phyloP scores from a whole-genome alignment of 2,888 invertebrate genomes.

The Venustoraphidia nigricollis region DNA sequence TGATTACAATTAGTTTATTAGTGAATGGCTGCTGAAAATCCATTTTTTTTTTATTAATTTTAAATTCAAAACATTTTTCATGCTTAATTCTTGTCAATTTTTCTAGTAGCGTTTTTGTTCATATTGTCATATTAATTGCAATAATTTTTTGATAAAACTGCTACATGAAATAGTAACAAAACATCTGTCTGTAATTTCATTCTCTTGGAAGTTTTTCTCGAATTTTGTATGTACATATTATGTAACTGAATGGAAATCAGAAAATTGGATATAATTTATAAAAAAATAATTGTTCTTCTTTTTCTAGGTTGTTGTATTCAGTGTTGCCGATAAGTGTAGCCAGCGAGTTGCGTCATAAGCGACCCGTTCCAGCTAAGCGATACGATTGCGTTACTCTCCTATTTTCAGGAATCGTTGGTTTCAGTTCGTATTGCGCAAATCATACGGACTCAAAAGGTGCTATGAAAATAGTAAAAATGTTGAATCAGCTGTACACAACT shows the following conservation, averaged over 20 bases:
- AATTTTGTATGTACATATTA: too few relatives aligned
- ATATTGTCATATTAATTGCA: too few relatives aligned
- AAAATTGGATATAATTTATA: background rate
- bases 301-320: slow-evolving; percentile 73
- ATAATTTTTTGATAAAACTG: background rate
- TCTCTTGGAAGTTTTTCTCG: too few relatives aligned
- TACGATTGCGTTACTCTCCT: slow-evolving; percentile 85
- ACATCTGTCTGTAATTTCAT: too few relatives aligned
- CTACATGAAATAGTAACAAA: background rate
- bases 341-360: slow-evolving; percentile 81
- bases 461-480: slow-evolving; percentile 89
- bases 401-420: slow-evolving; percentile 89
- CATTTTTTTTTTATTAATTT: too few relatives aligned
- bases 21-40: too few relatives aligned
- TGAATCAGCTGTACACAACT: slow-evolving; percentile 85
- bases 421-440: slow-evolving; percentile 76
- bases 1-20: too few relatives aligned
- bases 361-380: slow-evolving; percentile 77
- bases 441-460: slow-evolving; percentile 86
- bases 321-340: slow-evolving; percentile 89
- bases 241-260: too few relatives aligned
- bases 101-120: too few relatives aligned
- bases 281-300: slow-evolving; percentile 7
- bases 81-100: too few relatives aligned
- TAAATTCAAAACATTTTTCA: too few relatives aligned